Evolutionary conservation across 2,888 invertebrate species (phyloP).

Genomic region (Drosophila tripunctata): DNA sequence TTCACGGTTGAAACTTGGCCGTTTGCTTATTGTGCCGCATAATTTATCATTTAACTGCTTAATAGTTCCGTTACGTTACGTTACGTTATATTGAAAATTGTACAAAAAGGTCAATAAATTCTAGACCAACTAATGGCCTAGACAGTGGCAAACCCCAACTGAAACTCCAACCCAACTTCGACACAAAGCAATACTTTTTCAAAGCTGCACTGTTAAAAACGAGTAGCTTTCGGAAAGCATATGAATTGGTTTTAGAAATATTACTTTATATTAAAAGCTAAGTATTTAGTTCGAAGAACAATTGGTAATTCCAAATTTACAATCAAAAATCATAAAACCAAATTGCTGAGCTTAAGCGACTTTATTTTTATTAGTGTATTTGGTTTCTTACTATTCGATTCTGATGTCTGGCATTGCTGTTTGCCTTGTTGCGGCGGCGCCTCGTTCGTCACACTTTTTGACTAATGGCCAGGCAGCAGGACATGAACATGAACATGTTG

Average conservation of each 20-base stretch:
- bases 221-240: no score
- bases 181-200: background rate
- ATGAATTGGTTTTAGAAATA: no score
- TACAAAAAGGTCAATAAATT: conserved; percentile 67
- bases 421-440: conserved; percentile 27
- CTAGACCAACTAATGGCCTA: conserved; percentile 56
- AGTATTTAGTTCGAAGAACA: no score
- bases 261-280: no score
- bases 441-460: conserved; percentile 68
- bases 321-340: no score
- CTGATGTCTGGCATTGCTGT: conserved; percentile 25
- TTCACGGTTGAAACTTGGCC: conserved; percentile 61
- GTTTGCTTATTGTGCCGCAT: conserved; percentile 76
- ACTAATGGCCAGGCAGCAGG: conserved; percentile 59
- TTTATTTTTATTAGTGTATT: background rate
- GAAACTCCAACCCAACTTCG: background rate
- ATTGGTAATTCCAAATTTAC: no score
- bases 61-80: conserved; percentile 74
- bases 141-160: no score
- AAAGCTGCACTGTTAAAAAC: background rate
- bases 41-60: conserved; percentile 81
- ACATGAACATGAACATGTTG: background rate
- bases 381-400: background rate
- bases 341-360: no score
- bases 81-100: conserved; percentile 75